These are phyloP conservation scores for Limnothrissa miodon DNA, from an alignment of 2,113 vertebrate species.

Conservation along the genomic window DNA sequence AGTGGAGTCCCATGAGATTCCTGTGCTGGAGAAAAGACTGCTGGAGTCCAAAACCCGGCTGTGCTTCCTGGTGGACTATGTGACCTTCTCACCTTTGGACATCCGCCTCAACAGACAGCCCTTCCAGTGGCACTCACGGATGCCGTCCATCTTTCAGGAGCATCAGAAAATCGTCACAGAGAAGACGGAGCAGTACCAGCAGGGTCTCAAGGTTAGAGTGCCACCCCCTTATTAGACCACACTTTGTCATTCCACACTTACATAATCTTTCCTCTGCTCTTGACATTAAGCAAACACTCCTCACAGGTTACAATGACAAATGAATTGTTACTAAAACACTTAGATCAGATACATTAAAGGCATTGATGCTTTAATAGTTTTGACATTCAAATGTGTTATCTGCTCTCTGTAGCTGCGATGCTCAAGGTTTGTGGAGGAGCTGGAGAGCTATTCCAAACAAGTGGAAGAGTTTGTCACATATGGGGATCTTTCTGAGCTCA, in stretches of 20 bases:
- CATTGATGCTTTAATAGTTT: background rate
- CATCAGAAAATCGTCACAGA: conserved; percentile 75
- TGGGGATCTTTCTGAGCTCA: conserved; percentile 74
- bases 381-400: background rate
- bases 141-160: conserved; percentile 81
- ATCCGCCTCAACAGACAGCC: conserved; percentile 74
- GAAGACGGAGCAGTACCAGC: conserved; percentile 80
- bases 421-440: conserved; percentile 77
- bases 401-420: conserved; percentile 65
- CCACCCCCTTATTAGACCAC: background rate
- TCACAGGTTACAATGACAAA: too few species aligned
- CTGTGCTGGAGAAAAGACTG: conserved; percentile 71
- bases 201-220: conserved; percentile 76
- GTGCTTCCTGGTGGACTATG: conserved; percentile 75
- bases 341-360: background rate
- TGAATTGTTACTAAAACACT: too few species aligned
- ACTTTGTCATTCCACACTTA: too few species aligned
- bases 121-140: conserved; percentile 77
- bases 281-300: background rate
- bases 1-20: conserved; percentile 69
- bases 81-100: conserved; percentile 71
- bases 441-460: conserved; percentile 77
- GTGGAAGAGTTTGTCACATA: conserved; percentile 74
- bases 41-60: conserved; percentile 69
- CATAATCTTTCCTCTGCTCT: background rate